phyloP scores from a whole-genome alignment of 1,140 invertebrate species.

The Zaprionus camerounensis region DNA sequence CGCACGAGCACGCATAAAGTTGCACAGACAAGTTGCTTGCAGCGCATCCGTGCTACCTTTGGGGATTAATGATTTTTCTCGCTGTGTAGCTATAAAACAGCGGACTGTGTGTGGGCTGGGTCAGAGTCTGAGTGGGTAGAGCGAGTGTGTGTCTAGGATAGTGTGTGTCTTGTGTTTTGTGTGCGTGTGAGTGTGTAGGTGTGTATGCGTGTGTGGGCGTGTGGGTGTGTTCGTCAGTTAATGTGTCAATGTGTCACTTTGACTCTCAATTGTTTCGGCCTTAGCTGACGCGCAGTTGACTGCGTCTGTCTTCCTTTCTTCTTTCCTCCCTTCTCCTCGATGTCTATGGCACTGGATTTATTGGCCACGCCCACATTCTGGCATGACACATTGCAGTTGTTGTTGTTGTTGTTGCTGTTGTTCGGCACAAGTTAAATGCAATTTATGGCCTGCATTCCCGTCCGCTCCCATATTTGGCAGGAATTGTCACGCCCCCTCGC shows the following conservation, averaged over 20 bases:
- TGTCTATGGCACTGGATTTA: constrained; percentile 41
- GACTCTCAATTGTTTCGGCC: constrained; percentile 55
- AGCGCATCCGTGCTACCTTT: neutral
- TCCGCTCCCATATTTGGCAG: constrained; percentile 27
- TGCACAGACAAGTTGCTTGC: neutral
- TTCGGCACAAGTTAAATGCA: constrained; percentile 43
- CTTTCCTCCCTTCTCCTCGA: neutral
- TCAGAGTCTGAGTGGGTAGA: neutral
- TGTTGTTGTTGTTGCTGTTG: neutral
- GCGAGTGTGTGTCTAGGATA: constrained; percentile 1
- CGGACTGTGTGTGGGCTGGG: neutral
- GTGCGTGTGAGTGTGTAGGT: neutral
- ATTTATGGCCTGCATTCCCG: constrained; percentile 47
- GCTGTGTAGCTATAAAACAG: constrained; percentile 31
- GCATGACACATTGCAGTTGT: constrained; percentile 27
- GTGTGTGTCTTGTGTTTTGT: constrained; percentile 3
- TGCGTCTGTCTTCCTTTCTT: neutral
- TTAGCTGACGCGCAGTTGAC: constrained; percentile 11
- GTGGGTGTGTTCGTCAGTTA: constrained; percentile 45
- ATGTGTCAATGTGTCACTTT: constrained; percentile 62
- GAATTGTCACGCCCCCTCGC: constrained; percentile 11
- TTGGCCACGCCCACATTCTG: constrained; percentile 41
- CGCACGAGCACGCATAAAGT: constrained; percentile 2
- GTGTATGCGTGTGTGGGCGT: constrained; percentile 9
- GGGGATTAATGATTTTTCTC: constrained; percentile 12